These are phyloP conservation scores for Drosophila differens DNA, from an alignment of 2,888 invertebrate species.

Conservation along the genomic window DNA sequence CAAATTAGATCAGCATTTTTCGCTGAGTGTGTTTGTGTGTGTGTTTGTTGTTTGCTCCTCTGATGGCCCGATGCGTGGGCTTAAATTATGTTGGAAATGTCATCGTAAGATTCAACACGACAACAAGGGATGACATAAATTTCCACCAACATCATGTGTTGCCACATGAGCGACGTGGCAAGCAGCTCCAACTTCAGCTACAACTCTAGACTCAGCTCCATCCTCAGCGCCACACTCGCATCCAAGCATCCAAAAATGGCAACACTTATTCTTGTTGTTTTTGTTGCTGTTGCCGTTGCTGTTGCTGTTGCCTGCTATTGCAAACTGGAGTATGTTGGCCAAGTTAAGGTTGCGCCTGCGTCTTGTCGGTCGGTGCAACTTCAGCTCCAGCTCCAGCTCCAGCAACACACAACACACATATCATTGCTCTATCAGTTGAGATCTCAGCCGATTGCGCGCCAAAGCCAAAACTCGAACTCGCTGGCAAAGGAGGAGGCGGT, in stretches of 20 bases:
- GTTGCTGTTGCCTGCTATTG: constrained; percentile 38
- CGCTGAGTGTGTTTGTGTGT: constrained; percentile 7
- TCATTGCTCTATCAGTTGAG: constrained; percentile 81
- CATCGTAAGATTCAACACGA: constrained; percentile 86
- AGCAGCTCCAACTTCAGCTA: constrained; percentile 33
- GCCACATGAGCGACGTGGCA: constrained; percentile 66
- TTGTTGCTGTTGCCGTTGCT: constrained; percentile 39
- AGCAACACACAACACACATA: constrained; percentile 61
- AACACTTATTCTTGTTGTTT: constrained; percentile 50
- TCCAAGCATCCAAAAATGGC: constrained; percentile 64
- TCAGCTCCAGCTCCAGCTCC: constrained; percentile 26
- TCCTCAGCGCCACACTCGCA: constrained; percentile 63
- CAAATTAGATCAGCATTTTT: background rate
- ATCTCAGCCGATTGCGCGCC: constrained; percentile 62
- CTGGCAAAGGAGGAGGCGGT: constrained; percentile 54
- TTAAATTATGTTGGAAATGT: constrained; percentile 86
- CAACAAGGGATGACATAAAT: constrained; percentile 85
- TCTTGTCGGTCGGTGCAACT: constrained; percentile 52
- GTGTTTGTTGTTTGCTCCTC: constrained; percentile 20
- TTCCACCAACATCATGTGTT: constrained; percentile 84
- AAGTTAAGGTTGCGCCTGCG: constrained; percentile 53
- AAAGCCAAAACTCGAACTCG: constrained; percentile 33
- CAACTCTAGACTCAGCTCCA: constrained; percentile 29
- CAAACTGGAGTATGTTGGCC: constrained; percentile 65
- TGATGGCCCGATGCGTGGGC: constrained; percentile 82